Base-by-base conservation (phyloP, 2,797 vertebrate species). In the Enteromius unitaeniatus region DNA sequence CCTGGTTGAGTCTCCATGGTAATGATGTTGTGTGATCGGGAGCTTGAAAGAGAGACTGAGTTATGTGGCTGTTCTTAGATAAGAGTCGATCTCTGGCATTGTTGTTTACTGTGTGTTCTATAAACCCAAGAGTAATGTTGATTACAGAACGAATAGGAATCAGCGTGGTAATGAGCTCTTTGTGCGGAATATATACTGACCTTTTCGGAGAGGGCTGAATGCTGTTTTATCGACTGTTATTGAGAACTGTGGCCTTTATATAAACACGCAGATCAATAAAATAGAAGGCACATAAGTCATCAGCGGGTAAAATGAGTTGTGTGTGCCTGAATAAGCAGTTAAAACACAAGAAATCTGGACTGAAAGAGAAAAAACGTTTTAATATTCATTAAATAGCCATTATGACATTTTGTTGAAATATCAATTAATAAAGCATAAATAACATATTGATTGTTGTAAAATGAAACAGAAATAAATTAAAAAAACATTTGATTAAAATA, bases 1-100 rank as follows among this genome's bases (percentile, higher is more conserved):
- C 55, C 55, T 58, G n/a, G 55, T 13, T 58, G 78, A 75, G n/a
- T 91, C 85, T 85, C 92, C 85, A 83, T 87, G 78, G 90, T 17
- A 77, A 90, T 68, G 72, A 37, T 42, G 74, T 10, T 42, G 28
- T 49, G 42, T n/a, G 49, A 60, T 64, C 67, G 4, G 23, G 67
- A 40, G 37, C 47, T 34, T 37, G 69, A 72, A 82, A 82, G 23
- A 83, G 55, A 78, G 28, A 72, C 8, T 21, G 49, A 23, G 45
- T 64, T 40, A 34, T 86, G 68, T 62, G 68, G 73, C 70, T 8
- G 11, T 13, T 74, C 37, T 26, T 53, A 68, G 74, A 72, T 74
- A 42, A 84, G 60, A 69, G 79, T 45, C 70, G 28, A 83, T 68
- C 81, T 86, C 45, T 53, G 26, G 64, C 64, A 31, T 37, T 26